Percentiles rank a stretch among this genome's conserved stretches.
These are phyloP conservation scores for Craterocephalus amniculus DNA, from an alignment of 2,797 vertebrate species.

Conservation along the genomic window DNA sequence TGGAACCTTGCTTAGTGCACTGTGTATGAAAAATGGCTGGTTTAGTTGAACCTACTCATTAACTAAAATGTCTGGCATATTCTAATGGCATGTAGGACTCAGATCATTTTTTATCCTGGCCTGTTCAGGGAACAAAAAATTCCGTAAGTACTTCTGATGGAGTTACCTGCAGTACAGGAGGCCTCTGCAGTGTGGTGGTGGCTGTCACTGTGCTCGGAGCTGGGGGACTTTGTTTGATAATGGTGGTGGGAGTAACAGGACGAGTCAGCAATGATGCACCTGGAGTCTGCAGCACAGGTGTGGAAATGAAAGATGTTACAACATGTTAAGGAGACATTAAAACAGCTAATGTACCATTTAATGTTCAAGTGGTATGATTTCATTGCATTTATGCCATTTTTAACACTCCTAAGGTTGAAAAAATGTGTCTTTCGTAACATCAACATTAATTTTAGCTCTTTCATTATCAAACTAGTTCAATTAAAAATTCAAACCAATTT, in stretches of 20 bases:
- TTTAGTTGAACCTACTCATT: not conserved
- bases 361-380: not conserved
- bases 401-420: too few species aligned
- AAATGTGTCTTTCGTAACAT: too few species aligned
- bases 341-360: not conserved
- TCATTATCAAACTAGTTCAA: too few species aligned
- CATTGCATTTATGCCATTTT: not conserved
- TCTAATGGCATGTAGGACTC: not conserved
- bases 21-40: not conserved
- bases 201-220: slow-evolving; percentile 87
- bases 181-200: slow-evolving; percentile 88
- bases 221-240: slow-evolving; percentile 90
- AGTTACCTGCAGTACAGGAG: slow-evolving; percentile 89
- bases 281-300: slow-evolving; percentile 80
- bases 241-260: slow-evolving; percentile 89
- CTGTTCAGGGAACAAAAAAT: not conserved
- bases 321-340: not conserved
- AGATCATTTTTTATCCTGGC: not conserved
- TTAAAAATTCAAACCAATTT: not conserved
- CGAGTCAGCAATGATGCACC: slow-evolving; percentile 87
- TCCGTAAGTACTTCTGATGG: not conserved
- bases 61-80: not conserved
- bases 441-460: too few species aligned
- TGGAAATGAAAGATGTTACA: not conserved
- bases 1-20: not conserved